Evolutionary conservation across 2,113 vertebrate species (phyloP), one percentile per base, ranked within the genome.

Genomic region (Brachyistius frenatus): DNA sequence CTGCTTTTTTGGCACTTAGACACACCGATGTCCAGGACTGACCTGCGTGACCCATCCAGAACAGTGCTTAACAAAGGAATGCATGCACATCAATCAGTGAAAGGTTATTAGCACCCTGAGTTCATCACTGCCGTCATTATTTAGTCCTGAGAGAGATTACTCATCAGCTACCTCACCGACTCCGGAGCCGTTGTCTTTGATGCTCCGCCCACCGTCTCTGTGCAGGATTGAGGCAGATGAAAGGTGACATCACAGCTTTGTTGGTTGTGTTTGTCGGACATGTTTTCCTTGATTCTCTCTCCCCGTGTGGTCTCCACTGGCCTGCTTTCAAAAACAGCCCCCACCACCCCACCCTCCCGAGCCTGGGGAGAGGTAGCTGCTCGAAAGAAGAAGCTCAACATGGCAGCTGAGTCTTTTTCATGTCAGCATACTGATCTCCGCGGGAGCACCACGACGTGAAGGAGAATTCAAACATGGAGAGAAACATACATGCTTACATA

Each of bases 281-380:
- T 76, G 78, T 89, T 89, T 90, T 81, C 76, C 75, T 83, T 91
- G 86, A 89, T 90, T 90, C 83, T 56, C 3, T 46, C 88, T 83
- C 89, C 41, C 81, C 81, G 73, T 91, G 92, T 89, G 93, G 89
- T 90, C 90, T 60, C 73, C 23, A 31, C 53, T 70, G 76, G 72
- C 63, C 83, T 78, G 72, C 78, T 86, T 91, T 87, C 41, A 78
- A 75, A 84, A 81, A 84, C 77, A 77, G 35, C 58, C 23, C 23
- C 23, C 23, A 23, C 23, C 23, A 23, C 23, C 23, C 23, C 23
- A 23, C 23, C 23, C 83, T 94, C 76, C 94, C 93, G 94, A 81
- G 66, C 72, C 78, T 2, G 30, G 57, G 31, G 66, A 61, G 83
- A 65, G 66, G 62, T 61, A 70, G 66, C 13, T 31, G 39, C 61